These are phyloP conservation scores for Arctia plantaginis DNA, from an alignment of 2,888 invertebrate genomes.

Conservation along the genomic window DNA sequence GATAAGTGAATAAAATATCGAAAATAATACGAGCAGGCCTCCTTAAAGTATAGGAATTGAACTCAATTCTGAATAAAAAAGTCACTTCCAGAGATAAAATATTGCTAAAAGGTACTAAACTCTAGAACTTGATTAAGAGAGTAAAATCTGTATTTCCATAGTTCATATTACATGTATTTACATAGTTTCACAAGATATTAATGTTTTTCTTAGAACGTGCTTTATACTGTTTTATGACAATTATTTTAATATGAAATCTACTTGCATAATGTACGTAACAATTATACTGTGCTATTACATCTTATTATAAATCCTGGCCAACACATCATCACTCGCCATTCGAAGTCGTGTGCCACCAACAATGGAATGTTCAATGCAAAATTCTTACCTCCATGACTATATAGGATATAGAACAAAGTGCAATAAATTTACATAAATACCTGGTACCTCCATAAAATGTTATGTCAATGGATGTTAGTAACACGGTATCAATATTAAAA, in stretches of 20 bases:
- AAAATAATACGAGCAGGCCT: no score
- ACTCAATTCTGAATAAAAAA: no score
- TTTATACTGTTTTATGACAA: no score
- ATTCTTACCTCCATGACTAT: slow-evolving; percentile 35
- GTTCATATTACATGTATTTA: no score
- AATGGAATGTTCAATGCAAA: slow-evolving; percentile 34
- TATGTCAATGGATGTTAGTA: slow-evolving; percentile 32
- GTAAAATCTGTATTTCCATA: no score
- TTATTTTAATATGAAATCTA: not conserved
- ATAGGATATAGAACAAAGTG: slow-evolving; percentile 43
- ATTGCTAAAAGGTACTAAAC: no score
- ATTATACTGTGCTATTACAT: not conserved
- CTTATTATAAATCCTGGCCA: not conserved
- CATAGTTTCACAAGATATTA: not conserved
- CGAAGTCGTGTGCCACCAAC: slow-evolving; percentile 15
- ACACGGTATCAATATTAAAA: slow-evolving; percentile 35
- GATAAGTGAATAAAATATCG: no score
- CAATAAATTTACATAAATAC: slow-evolving; percentile 49
- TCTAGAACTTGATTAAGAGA: no score
- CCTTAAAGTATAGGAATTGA: no score
- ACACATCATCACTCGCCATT: not conserved
- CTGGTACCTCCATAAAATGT: slow-evolving; percentile 31
- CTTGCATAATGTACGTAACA: not conserved
- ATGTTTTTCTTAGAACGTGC: not conserved
- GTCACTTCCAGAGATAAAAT: no score